A percentile compares a stretch with the other conserved stretches of the same genome.
phyloP scores from a whole-genome alignment of 2,888 invertebrate species.

The Parasteatoda lunata region DNA sequence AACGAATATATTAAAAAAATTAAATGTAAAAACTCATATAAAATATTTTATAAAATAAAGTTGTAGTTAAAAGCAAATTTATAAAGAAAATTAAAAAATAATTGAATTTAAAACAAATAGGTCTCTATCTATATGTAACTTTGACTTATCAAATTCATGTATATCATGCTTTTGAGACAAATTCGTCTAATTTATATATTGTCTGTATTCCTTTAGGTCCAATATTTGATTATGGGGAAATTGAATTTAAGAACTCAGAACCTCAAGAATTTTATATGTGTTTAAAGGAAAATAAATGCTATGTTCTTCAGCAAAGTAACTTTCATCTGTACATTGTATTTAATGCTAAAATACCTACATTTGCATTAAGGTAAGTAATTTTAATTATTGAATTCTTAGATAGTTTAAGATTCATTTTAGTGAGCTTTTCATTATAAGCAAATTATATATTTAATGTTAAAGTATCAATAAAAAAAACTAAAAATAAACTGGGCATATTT shows the following conservation, averaged over 20 bases:
- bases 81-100: too few relatives aligned
- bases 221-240: slow-evolving; percentile 38
- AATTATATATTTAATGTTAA: too few relatives aligned
- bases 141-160: neutral
- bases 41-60: neutral
- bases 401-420: too few relatives aligned
- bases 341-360: slow-evolving; percentile 83
- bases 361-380: slow-evolving; percentile 81
- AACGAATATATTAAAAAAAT: neutral
- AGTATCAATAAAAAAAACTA: too few relatives aligned
- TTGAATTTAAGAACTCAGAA: slow-evolving; percentile 66
- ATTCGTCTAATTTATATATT: neutral
- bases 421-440: too few relatives aligned
- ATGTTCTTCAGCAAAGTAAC: slow-evolving; percentile 81
- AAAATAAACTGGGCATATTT: too few relatives aligned
- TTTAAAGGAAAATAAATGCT: slow-evolving; percentile 90
- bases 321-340: slow-evolving; percentile 85
- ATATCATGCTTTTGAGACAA: neutral
- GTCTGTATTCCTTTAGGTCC: slow-evolving; percentile 24
- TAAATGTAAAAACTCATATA: neutral
- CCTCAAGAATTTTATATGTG: slow-evolving; percentile 85
- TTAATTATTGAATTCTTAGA: neutral
- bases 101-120: too few relatives aligned
- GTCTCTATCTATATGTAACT: neutral
- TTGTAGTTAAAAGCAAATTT: neutral